Percentiles rank a stretch among this genome's conserved stretches.
These are phyloP conservation scores for Corythaeola cristata DNA, from an alignment of 2,113 vertebrate genomes.

Conservation along the genomic window DNA sequence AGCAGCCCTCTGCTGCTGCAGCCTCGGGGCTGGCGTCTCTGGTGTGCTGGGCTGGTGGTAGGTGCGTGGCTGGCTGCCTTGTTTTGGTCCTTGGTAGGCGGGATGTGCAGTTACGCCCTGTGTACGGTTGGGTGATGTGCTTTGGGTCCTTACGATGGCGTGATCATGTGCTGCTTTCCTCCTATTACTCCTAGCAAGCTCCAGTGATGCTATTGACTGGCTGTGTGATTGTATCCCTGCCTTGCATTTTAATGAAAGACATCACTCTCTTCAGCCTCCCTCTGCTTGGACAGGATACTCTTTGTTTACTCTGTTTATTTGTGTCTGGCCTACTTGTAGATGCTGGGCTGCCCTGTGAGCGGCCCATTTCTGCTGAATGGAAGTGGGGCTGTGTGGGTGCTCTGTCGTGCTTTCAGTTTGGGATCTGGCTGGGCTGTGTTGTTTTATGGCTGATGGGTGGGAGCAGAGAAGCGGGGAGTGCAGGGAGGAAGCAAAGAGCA, in stretches of 20 bases:
- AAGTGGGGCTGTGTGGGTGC: constrained; percentile 37
- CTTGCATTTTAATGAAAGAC: constrained; percentile 87
- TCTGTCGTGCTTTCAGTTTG: constrained; percentile 60
- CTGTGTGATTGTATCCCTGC: constrained; percentile 74
- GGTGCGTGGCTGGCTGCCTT: background rate
- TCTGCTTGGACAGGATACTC: constrained; percentile 79
- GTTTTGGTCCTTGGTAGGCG: background rate
- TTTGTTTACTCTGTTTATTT: constrained; percentile 79
- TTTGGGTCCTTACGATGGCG: background rate
- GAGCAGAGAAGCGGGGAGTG: background rate
- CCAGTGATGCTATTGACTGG: constrained; percentile 76
- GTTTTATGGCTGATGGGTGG: constrained; percentile 41
- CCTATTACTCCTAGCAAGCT: background rate
- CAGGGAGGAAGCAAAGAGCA: background rate
- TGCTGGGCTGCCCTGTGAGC: background rate
- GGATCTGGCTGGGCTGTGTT: constrained; percentile 28
- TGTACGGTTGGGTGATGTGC: background rate
- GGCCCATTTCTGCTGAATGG: constrained; percentile 63
- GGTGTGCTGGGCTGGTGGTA: background rate
- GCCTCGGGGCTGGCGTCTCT: background rate
- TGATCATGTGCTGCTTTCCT: background rate
- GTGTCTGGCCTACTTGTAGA: constrained; percentile 74
- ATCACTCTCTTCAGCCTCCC: constrained; percentile 76
- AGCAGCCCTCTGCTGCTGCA: background rate
- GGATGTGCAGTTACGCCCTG: accelerated